These are phyloP conservation scores for Elgaria multicarinata DNA, from an alignment of 2,113 vertebrate species.

Conservation along the genomic window DNA sequence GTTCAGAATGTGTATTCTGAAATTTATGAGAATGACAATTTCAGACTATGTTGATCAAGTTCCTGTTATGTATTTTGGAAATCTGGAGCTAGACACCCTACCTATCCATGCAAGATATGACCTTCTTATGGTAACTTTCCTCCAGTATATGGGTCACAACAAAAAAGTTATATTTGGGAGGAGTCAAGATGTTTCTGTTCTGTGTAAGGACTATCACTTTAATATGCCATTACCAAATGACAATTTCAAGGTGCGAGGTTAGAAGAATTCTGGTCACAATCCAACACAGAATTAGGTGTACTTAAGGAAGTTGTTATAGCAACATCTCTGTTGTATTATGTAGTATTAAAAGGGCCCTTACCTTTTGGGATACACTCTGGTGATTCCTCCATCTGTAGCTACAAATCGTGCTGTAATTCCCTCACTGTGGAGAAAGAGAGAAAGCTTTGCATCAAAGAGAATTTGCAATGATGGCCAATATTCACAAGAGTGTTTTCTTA, in stretches of 20 bases:
- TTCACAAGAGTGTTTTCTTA: background rate
- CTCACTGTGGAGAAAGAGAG: conserved; percentile 75
- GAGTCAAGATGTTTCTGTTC: background rate
- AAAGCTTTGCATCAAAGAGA: conserved; percentile 35
- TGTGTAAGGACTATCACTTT: background rate
- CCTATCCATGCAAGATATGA: background rate
- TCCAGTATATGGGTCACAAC: background rate
- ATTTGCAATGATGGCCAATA: background rate
- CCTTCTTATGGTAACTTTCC: background rate
- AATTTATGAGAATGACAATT: background rate
- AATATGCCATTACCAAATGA: background rate
- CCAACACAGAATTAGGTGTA: background rate
- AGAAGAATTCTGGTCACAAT: background rate
- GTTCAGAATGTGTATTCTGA: background rate
- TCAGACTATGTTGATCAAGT: background rate
- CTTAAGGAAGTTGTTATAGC: background rate
- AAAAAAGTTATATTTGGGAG: background rate
- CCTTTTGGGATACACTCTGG: conserved; percentile 95
- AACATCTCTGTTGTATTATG: background rate
- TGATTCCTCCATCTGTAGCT: conserved; percentile 96
- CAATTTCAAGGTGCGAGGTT: background rate
- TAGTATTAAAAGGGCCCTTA: conserved; percentile 68
- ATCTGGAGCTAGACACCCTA: too few species aligned
- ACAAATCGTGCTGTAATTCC: conserved; percentile 93
- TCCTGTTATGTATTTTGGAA: background rate